Evolutionary conservation across 1,140 invertebrate species (phyloP).

Genomic region (Radopholus similis): DNA sequence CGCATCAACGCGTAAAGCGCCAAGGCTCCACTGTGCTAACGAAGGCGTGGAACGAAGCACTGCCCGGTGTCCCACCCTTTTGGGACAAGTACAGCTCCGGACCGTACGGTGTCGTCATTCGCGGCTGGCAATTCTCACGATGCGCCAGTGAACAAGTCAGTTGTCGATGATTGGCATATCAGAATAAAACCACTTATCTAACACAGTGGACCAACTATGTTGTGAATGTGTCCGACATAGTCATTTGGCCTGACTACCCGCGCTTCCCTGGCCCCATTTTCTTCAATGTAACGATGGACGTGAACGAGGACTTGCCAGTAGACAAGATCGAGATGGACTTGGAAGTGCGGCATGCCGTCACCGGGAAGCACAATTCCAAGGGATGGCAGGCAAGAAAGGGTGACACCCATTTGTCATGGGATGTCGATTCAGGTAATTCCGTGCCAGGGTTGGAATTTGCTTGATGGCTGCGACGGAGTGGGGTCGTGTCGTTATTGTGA

Average conservation of each 20-base stretch:
- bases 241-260: slow-evolving; percentile 60
- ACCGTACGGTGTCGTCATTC: slow-evolving; percentile 53
- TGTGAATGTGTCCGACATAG: slow-evolving; percentile 59
- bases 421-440: slow-evolving; percentile 44
- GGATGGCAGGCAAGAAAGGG: slow-evolving; percentile 45
- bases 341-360: slow-evolving; percentile 59
- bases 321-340: slow-evolving; percentile 60
- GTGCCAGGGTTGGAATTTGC: slow-evolving; percentile 59
- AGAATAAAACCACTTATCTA: background rate
- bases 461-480: slow-evolving; percentile 60
- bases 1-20: slow-evolving; percentile 24
- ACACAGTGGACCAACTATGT: slow-evolving; percentile 59
- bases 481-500: slow-evolving; percentile 60
- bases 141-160: slow-evolving; percentile 57
- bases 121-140: slow-evolving; percentile 58
- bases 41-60: slow-evolving; percentile 55
- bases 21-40: slow-evolving; percentile 41
- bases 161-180: background rate
- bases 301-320: slow-evolving; percentile 53
- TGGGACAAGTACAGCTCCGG: slow-evolving; percentile 60
- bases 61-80: slow-evolving; percentile 54
- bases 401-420: background rate
- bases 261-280: slow-evolving; percentile 59
- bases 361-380: slow-evolving; percentile 55
- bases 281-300: slow-evolving; percentile 61